phyloP scores from a whole-genome alignment of 2,888 invertebrate genomes.

The Eupelmus urozonus region DNA sequence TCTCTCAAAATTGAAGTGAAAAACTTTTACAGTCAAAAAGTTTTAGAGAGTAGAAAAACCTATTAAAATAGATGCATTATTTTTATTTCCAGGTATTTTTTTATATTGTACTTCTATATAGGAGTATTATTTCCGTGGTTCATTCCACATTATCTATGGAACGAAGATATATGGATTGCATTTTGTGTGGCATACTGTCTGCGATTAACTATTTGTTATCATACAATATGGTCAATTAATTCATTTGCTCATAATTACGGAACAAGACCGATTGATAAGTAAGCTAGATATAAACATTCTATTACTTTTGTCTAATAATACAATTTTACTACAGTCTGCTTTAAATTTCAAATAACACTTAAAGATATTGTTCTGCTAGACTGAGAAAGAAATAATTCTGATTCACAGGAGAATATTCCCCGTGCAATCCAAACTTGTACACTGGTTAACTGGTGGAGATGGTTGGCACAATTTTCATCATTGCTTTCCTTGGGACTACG shows the following conservation, averaged over 20 bases:
- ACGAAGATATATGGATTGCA: constrained; percentile 82
- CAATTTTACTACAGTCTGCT: neutral
- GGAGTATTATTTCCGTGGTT: constrained; percentile 82
- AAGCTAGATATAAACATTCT: constrained; percentile 5
- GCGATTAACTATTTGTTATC: constrained; percentile 82
- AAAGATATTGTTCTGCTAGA: neutral
- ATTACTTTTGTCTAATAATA: neutral
- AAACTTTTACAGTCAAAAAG: too few species aligned
- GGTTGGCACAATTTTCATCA: constrained; percentile 82
- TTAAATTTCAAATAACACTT: too few species aligned
- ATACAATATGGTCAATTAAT: constrained; percentile 90
- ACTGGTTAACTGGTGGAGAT: constrained; percentile 74
- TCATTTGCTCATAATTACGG: constrained; percentile 82
- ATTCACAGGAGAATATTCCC: constrained; percentile 62
- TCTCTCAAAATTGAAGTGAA: too few species aligned
- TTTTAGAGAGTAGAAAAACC: too few species aligned
- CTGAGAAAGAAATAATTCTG: neutral
- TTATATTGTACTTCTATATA: constrained; percentile 79
- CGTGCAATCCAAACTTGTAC: constrained; percentile 75
- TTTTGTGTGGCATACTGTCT: constrained; percentile 82
- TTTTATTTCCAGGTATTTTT: constrained; percentile 21
- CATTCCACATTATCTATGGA: constrained; percentile 84
- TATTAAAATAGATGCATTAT: neutral
- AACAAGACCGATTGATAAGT: constrained; percentile 63
- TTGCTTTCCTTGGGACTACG: constrained; percentile 78